These are phyloP conservation scores for Trogon surrucura DNA, from an alignment of 2,113 vertebrate species.

Conservation along the genomic window DNA sequence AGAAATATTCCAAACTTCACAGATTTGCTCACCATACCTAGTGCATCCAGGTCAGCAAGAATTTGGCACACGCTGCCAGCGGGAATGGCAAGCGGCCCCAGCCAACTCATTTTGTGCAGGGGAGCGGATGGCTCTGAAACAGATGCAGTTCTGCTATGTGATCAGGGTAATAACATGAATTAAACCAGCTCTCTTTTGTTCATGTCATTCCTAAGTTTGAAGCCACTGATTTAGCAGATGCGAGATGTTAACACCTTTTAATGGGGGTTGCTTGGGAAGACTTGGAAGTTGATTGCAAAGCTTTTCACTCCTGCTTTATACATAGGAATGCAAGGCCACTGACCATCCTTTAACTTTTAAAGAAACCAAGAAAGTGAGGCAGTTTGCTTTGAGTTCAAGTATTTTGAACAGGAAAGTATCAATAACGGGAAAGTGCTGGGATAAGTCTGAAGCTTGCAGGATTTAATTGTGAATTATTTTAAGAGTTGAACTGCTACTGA, in stretches of 20 bases:
- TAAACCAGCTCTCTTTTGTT: background rate
- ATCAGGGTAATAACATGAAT: background rate
- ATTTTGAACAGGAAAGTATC: background rate
- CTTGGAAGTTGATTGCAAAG: background rate
- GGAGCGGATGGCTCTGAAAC: background rate
- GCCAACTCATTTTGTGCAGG: background rate
- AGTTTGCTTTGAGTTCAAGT: background rate
- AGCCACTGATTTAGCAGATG: background rate
- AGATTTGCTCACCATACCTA: background rate
- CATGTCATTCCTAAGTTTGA: background rate
- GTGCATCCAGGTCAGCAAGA: background rate
- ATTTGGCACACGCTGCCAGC: background rate
- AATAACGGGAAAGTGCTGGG: background rate
- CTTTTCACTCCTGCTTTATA: background rate
- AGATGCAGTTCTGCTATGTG: slow-evolving; percentile 13
- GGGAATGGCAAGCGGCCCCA: background rate
- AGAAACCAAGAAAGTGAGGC: background rate
- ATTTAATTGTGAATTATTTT: background rate
- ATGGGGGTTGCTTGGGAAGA: background rate
- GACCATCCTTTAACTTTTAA: background rate
- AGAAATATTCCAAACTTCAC: background rate
- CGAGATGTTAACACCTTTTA: background rate
- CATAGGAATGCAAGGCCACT: background rate
- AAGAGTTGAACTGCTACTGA: background rate
- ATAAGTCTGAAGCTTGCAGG: background rate